Evolutionary conservation across 2,888 invertebrate species (phyloP), one percentile per base, ranked within the genome.

Genomic region (Hymenopus coronatus): DNA sequence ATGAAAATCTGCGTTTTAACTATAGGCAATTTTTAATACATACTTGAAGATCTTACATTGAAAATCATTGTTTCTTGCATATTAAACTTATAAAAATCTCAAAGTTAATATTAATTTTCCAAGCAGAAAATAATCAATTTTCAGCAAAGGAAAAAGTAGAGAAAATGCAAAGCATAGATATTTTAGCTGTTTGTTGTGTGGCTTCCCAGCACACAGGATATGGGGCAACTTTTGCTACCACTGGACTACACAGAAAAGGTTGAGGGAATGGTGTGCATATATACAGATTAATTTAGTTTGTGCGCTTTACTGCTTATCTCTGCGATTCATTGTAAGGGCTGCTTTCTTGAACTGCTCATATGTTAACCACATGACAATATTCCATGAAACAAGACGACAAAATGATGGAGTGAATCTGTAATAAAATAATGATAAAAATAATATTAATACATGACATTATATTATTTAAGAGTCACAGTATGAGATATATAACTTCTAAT

Each of bases 311-410:
- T 70, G 15, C 54, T 70, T 70, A 70, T 70, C 54, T 70, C 6
- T 14, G 14, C 15, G 14, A 54, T 54, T 70, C 54, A 70, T 70
- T 15, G 54, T 70, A 25, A 70, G 4, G 8, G 88, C 81, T 54
- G 81, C 81, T 83, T 28, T 84, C 83, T 96, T 96, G 90, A 96
- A 93, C 92, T 96, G 95, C 92, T 96, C 96, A 91, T 95, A 96
- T 20, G 95, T 94, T 88, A 96, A 93, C 95, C 96, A 96, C 93
- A 96, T 94, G 89, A 94, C 94, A 91, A 96, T 94, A 92, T 96
- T 96, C 96, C 96, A 96, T n/a, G 95, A 94, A 0, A 95, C 95
- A 87, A 96, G 93, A 20, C 96, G 94, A n/a, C 94, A 93, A 92
- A 96, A 96, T 82, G 95, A 95, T 3, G 96, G 96, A 87, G 94